These are phyloP conservation scores for Hormiphora californensis DNA, from an alignment of 37 sponge, comb jelly and placozoan genomes.

Conservation along the genomic window DNA sequence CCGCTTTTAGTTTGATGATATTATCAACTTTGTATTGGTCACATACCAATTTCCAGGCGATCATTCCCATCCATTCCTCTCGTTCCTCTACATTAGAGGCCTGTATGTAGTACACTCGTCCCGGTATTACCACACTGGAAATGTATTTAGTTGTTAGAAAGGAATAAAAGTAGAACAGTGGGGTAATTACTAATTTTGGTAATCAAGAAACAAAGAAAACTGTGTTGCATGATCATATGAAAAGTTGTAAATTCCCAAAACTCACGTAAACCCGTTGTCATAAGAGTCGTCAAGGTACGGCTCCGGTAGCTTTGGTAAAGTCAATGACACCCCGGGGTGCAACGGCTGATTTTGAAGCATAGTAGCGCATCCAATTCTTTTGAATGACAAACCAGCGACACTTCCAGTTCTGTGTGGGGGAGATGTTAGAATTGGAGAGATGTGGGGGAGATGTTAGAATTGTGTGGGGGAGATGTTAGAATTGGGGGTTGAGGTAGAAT, in stretches of 20 bases:
- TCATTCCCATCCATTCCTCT: background rate
- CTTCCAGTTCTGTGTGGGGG: constrained; percentile 51
- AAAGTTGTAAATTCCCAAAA: background rate
- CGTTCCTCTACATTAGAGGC: background rate
- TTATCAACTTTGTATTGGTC: background rate
- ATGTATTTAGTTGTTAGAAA: background rate
- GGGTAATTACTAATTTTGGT: no score
- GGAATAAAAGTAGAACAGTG: no score
- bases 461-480: no score
- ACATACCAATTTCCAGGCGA: constrained; percentile 41
- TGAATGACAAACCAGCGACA: constrained; percentile 39
- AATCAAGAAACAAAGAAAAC: no score
- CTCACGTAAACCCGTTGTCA: constrained; percentile 38
- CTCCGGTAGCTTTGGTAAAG: background rate
- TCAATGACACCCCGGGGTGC: background rate
- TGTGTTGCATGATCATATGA: background rate
- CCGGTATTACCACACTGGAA: background rate
- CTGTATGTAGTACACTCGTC: constrained; percentile 38
- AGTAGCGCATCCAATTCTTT: constrained; percentile 46
- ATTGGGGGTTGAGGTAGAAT: no score
- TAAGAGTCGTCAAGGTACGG: background rate
- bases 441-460: no score
- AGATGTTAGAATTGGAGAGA: no score
- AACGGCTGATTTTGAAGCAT: background rate
- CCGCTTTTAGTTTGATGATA: no score